phyloP scores from a whole-genome alignment of 2,113 vertebrate species.

The Pitta sordida region DNA sequence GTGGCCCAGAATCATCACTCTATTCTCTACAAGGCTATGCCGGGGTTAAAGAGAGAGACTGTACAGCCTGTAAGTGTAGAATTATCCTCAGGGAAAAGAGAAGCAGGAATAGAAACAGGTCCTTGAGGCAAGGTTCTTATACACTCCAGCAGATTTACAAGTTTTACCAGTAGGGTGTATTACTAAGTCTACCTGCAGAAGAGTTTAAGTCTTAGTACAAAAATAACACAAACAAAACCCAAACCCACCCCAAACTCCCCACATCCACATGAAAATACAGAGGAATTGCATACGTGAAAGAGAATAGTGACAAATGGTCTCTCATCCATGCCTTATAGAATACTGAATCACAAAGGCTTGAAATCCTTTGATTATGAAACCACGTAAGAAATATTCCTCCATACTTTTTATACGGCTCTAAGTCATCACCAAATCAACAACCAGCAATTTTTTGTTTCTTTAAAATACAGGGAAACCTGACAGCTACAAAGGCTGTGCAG shows the following conservation, averaged over 20 bases:
- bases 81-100: not conserved
- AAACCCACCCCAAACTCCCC: not conserved
- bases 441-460: not conserved
- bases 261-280: not conserved
- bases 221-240: not conserved
- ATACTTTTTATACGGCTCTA: not conserved
- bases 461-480: not conserved
- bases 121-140: not conserved
- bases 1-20: not conserved
- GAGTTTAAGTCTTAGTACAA: not conserved
- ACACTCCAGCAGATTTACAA: not conserved
- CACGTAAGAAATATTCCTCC: not conserved
- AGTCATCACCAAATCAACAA: not conserved
- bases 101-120: constrained; percentile 33
- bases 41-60: not conserved
- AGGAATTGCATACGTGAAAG: not conserved
- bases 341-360: not conserved
- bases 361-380: not conserved
- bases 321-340: not conserved
- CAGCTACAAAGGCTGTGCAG: not conserved
- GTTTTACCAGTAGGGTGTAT: not conserved
- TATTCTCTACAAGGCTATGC: not conserved
- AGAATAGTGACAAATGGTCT: not conserved
- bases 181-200: not conserved
- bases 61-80: not conserved